Percentiles rank a stretch among this genome's conserved stretches.
These are phyloP conservation scores for Orestias chungarensis DNA, from an alignment of 2,797 vertebrate genomes.

Conservation along the genomic window DNA sequence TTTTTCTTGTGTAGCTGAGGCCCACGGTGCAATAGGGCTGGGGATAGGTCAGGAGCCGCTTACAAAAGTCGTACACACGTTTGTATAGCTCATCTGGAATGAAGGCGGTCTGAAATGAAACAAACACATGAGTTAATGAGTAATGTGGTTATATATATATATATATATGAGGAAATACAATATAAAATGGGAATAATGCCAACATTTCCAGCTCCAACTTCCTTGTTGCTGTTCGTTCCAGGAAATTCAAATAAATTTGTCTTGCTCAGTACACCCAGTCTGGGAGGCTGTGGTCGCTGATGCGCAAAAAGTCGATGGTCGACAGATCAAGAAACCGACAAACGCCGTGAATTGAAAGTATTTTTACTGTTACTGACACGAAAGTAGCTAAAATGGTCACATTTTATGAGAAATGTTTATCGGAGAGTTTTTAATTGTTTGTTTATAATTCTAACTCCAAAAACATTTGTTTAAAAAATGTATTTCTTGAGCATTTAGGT, in stretches of 20 bases:
- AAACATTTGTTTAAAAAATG: too few relatives aligned
- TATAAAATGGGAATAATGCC: background rate
- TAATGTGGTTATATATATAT: background rate
- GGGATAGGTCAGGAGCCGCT: constrained; percentile 87
- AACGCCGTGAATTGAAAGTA: too few relatives aligned
- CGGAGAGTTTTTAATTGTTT: too few relatives aligned
- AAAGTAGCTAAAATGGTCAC: too few relatives aligned
- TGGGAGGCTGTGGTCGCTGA: too few relatives aligned
- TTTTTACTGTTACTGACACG: too few relatives aligned
- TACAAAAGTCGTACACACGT: constrained; percentile 88
- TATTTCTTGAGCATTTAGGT: too few relatives aligned
- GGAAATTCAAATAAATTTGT: background rate
- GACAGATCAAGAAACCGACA: too few relatives aligned
- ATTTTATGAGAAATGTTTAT: too few relatives aligned
- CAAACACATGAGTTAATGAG: background rate
- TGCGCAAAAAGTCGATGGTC: too few relatives aligned
- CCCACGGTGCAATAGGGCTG: constrained; percentile 89
- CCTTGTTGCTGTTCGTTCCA: constrained; percentile 15
- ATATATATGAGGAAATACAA: background rate
- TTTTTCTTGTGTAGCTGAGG: constrained; percentile 83
- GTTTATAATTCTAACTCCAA: too few relatives aligned
- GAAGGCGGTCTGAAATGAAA: constrained; percentile 81
- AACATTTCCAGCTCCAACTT: background rate
- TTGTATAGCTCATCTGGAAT: constrained; percentile 88
- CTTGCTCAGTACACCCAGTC: background rate